Conservation (phyloP, 2,113 vertebrate species). For the Spizaetus ornatus region DNA sequence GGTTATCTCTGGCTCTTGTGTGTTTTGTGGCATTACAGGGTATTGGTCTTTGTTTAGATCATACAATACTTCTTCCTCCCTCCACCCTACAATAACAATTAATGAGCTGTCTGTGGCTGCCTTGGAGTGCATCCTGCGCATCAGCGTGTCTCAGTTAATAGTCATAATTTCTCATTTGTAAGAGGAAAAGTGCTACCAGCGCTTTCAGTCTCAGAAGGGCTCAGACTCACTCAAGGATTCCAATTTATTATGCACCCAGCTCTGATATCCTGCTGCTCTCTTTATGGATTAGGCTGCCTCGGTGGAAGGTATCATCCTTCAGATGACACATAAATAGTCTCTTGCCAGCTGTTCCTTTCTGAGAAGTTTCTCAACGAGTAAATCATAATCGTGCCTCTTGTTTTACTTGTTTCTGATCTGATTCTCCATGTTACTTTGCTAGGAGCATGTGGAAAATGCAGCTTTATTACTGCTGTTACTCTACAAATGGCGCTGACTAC, state of each 20-base stretch:
- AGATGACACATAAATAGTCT: slow-evolving; percentile 32
- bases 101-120: slow-evolving; percentile 40
- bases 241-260: slow-evolving; percentile 45
- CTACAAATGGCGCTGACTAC: not conserved
- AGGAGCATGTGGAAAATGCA: not conserved
- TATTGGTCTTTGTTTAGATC: slow-evolving; percentile 41
- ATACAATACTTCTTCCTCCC: slow-evolving; percentile 28
- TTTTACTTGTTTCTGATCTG: not conserved
- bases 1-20: not conserved
- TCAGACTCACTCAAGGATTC: slow-evolving; percentile 51
- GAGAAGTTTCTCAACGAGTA: not conserved
- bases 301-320: slow-evolving; percentile 41
- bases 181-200: slow-evolving; percentile 38
- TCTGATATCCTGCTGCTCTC: slow-evolving; percentile 42
- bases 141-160: slow-evolving; percentile 42
- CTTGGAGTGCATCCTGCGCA: slow-evolving; percentile 62
- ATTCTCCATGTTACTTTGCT: not conserved
- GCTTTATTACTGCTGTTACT: not conserved
- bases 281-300: slow-evolving; percentile 42
- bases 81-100: slow-evolving; percentile 50
- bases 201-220: not conserved
- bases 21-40: not conserved
- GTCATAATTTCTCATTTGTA: slow-evolving; percentile 63
- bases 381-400: not conserved
- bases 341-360: slow-evolving; percentile 45